phyloP scores from a whole-genome alignment of 2,113 vertebrate species.

The Pheucticus melanocephalus region DNA sequence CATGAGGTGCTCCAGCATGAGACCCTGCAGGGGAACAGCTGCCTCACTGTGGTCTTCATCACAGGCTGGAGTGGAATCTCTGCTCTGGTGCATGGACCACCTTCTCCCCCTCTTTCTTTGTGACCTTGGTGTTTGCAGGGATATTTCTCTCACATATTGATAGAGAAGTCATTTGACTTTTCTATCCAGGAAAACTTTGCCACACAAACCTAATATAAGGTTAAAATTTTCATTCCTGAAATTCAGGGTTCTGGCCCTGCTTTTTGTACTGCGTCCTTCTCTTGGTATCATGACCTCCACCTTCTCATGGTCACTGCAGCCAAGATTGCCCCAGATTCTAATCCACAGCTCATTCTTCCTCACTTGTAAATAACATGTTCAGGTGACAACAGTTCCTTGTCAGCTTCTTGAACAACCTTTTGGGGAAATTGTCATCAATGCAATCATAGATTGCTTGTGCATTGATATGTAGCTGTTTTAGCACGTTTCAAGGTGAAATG shows the following conservation, averaged over 20 bases:
- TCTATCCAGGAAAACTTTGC: neutral
- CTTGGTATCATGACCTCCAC: neutral
- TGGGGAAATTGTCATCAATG: neutral
- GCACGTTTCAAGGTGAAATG: neutral
- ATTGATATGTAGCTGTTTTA: accelerated
- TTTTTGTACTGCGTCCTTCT: neutral
- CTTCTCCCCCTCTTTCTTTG: neutral
- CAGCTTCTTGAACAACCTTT: neutral
- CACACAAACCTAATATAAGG: neutral
- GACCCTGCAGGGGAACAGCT: neutral
- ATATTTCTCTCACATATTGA: neutral
- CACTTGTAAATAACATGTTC: neutral
- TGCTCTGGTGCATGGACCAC: accelerated
- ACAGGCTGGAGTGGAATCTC: neutral
- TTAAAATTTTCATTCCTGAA: neutral
- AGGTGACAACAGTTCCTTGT: neutral
- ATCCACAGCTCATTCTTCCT: neutral
- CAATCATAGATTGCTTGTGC: neutral
- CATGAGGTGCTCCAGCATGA: neutral
- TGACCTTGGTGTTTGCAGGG: neutral
- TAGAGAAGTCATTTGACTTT: neutral
- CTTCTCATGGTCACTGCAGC: neutral
- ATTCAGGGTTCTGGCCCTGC: neutral
- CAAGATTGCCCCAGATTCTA: neutral
- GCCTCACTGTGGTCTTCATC: neutral